phyloP scores from a whole-genome alignment of 2,113 vertebrate species.

The Leiothrix lutea region DNA sequence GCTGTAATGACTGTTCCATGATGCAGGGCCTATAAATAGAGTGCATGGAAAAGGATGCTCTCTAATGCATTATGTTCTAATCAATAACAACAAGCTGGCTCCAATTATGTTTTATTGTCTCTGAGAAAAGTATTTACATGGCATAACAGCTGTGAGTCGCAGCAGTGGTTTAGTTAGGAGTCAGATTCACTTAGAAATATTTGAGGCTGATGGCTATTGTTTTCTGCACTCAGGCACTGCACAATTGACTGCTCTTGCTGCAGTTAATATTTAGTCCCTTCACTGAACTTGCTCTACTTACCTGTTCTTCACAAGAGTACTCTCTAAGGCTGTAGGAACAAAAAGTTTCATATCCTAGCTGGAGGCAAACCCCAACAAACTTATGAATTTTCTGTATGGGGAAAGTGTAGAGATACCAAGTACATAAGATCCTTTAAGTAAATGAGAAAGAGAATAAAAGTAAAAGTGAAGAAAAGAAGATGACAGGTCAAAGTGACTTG shows the following conservation, averaged over 20 bases:
- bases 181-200: neutral
- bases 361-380: neutral
- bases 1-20: neutral
- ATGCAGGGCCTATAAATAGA: conserved; percentile 42
- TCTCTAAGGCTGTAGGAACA: neutral
- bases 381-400: neutral
- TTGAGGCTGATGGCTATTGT: neutral
- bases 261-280: neutral
- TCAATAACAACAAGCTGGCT: conserved; percentile 32
- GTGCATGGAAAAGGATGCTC: neutral
- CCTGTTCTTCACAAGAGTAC: neutral
- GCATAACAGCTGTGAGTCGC: neutral
- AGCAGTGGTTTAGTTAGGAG: neutral
- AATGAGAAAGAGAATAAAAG: neutral
- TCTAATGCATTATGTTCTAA: neutral
- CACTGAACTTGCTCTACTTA: neutral
- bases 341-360: neutral
- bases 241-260: neutral
- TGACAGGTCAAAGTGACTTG: neutral
- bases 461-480: neutral
- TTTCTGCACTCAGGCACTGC: neutral
- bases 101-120: conserved; percentile 27
- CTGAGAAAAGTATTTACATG: neutral
- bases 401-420: neutral
- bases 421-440: neutral